Base-by-base conservation (phyloP, 2,797 vertebrate species). In the Crocidura indochinensis region DNA sequence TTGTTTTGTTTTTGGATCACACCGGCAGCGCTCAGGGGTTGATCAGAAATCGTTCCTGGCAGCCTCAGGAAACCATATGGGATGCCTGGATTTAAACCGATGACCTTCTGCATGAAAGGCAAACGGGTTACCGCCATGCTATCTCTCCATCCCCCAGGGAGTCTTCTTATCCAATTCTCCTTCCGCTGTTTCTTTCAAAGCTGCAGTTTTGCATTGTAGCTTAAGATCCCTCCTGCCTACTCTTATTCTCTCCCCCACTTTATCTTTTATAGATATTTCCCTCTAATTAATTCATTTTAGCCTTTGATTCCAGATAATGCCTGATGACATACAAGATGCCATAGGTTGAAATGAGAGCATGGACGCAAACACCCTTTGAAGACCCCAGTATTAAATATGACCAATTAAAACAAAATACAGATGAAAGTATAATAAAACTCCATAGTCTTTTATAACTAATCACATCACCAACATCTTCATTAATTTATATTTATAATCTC, bases 341-440 rank as follows among this genome's bases (percentile, higher is more conserved):
- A 24, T 76, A 85, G 64, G 29, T 76, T 31, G 65, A 51, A 29
- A 47, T 62, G 31, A 90, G 62, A 68, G 73, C 27, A 31, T 31
- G 44, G 29, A 46, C 29, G 27, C 46, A 92, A 77, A 89, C 17
- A 82, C 53, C 44, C 60, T 95, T 81, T 72, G 46, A 77, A 85
- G 77, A 67, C 56, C 47, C 51, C 10, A 67, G 24, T 19, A 62
- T 20, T 79, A 73, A 65, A 27, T 68, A 27, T 69, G 38, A 67
- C 27, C 64, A 44, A 20, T 47, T 46, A 76, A 79, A 71, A 72
- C 24, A 44, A 73, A 78, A 29, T 27, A 38, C 26, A 67, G 44
- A 60, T n/a, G 2, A 2, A 81, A 69, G 14, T 74, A 84, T 75
- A 60, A 47, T 78, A 15, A 10, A 75, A 75, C n/a, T 69, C 46